These are phyloP conservation scores for Calypte anna DNA, from an alignment of 2,113 vertebrate genomes.

Conservation along the genomic window DNA sequence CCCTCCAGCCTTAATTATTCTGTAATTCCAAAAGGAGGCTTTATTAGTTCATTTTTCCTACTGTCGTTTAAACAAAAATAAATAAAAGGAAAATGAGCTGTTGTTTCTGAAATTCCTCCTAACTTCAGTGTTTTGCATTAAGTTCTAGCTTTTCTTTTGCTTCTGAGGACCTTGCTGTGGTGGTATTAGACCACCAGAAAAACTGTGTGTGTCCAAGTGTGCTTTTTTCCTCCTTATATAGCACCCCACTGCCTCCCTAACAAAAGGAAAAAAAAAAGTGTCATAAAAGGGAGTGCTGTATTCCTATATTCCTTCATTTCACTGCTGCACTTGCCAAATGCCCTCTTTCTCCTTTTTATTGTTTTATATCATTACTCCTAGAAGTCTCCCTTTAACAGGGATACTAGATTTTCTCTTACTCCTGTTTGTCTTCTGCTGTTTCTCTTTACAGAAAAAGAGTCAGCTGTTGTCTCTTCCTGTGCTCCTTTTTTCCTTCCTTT, in stretches of 20 bases:
- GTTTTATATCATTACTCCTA: not conserved
- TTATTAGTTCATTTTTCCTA: not conserved
- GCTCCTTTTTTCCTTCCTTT: slow-evolving; percentile 23
- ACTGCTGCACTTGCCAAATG: not conserved
- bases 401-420: not conserved
- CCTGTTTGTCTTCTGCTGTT: not conserved
- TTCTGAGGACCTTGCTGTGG: not conserved
- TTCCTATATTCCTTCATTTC: not conserved
- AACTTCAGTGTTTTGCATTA: not conserved
- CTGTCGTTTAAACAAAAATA: not conserved
- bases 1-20: not conserved
- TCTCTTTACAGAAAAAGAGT: not conserved
- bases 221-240: not conserved
- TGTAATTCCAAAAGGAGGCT: not conserved
- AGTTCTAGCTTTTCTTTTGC: not conserved
- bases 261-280: not conserved
- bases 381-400: not conserved
- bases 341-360: not conserved
- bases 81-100: not conserved
- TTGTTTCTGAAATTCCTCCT: not conserved
- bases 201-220: fast-evolving
- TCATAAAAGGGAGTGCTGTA: not conserved
- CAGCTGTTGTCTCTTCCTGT: not conserved
- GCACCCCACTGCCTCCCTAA: fast-evolving
- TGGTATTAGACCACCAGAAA: not conserved